Percentiles rank a stretch among this genome's conserved stretches.
Conservation (phyloP, 92 coral and sea anemone species). For the Epizoanthus ramosus region DNA sequence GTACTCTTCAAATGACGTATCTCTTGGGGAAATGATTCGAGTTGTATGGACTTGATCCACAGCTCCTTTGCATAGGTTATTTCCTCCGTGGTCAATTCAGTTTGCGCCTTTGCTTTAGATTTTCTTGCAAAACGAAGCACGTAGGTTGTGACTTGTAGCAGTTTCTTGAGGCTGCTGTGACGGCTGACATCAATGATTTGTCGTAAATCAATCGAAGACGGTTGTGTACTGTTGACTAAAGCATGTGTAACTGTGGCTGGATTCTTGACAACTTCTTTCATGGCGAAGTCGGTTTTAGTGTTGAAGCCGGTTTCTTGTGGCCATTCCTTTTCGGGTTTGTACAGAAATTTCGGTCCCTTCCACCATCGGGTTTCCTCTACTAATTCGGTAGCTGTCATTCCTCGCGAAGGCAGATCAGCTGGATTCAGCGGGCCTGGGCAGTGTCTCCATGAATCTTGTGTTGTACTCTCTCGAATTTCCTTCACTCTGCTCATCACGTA, state of each 20-base stretch:
- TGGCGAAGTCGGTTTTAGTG: constrained; percentile 37
- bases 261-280: constrained; percentile 46
- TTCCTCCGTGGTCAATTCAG: constrained; percentile 49
- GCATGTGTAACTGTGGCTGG: constrained; percentile 48
- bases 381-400: constrained; percentile 30
- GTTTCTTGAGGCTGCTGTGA: constrained; percentile 38
- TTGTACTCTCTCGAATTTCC: constrained; percentile 53
- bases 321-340: constrained; percentile 54
- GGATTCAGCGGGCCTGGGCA: constrained; percentile 52
- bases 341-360: constrained; percentile 54
- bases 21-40: constrained; percentile 51
- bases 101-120: constrained; percentile 6
- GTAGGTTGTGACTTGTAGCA: constrained; percentile 61
- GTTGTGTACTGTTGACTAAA: constrained; percentile 26
- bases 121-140: constrained; percentile 45
- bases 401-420: constrained; percentile 48
- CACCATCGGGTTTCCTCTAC: constrained; percentile 36
- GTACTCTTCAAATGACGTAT: constrained; percentile 44
- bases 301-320: constrained; percentile 51
- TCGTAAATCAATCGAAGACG: constrained; percentile 23
- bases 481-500: constrained; percentile 56
- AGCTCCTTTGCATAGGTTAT: constrained; percentile 59
- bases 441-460: constrained; percentile 44
- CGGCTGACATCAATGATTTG: constrained; percentile 40
- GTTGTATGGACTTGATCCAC: constrained; percentile 67